These are phyloP conservation scores for Adelognathus sp. DNA, from an alignment of 2,888 invertebrate genomes.

Conservation along the genomic window DNA sequence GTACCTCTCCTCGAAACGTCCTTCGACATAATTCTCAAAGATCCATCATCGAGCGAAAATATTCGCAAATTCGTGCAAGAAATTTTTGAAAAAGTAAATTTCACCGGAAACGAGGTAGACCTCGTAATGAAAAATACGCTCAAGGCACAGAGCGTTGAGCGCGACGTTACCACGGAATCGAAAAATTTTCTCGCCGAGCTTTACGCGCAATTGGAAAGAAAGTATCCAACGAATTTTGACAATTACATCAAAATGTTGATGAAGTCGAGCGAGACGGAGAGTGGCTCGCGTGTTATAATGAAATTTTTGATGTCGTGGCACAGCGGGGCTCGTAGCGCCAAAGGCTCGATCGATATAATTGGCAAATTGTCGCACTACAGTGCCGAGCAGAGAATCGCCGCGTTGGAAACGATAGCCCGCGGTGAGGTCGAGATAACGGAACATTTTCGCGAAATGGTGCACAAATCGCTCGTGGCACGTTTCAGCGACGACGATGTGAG, in stretches of 20 bases:
- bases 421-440: constrained; percentile 68
- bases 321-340: constrained; percentile 67
- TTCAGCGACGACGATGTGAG: constrained; percentile 86
- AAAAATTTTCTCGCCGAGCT: constrained; percentile 68
- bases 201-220: constrained; percentile 83
- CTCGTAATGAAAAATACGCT: constrained; percentile 69
- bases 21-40: constrained; percentile 82
- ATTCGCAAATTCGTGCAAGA: constrained; percentile 83
- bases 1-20: constrained; percentile 83
- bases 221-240: constrained; percentile 89
- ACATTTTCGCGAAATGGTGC: constrained; percentile 83
- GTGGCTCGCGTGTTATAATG: constrained; percentile 64
- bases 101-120: constrained; percentile 82
- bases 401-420: constrained; percentile 85
- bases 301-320: constrained; percentile 76
- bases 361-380: constrained; percentile 86
- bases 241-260: constrained; percentile 85
- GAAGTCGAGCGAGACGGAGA: constrained; percentile 64
- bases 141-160: constrained; percentile 28
- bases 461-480: constrained; percentile 85
- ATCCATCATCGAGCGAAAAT: constrained; percentile 76
- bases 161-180: constrained; percentile 22
- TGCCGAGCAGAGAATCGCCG: constrained; percentile 85
- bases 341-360: constrained; percentile 72
- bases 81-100: constrained; percentile 84